phyloP scores from a whole-genome alignment of 2,797 vertebrate species.

The Percopsis omiscomaycus region DNA sequence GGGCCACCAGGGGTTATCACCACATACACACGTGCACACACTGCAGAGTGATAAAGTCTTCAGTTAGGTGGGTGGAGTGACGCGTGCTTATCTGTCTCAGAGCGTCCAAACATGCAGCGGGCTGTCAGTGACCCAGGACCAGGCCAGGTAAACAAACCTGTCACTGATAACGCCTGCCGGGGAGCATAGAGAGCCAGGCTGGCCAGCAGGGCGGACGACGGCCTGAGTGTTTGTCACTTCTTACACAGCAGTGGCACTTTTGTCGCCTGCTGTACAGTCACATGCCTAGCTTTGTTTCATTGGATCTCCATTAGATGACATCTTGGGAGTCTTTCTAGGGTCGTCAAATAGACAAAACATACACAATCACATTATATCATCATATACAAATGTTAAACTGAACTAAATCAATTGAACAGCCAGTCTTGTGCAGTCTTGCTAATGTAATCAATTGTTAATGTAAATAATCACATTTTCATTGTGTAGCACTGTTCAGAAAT shows the following conservation, averaged over 20 bases:
- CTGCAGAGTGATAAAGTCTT: constrained; percentile 77
- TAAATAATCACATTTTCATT: no score
- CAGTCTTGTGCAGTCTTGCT: no score
- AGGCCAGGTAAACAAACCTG: constrained; percentile 76
- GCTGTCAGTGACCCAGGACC: constrained; percentile 70
- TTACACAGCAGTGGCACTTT: constrained; percentile 29
- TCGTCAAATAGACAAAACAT: no score
- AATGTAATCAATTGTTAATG: no score
- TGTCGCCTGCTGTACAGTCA: no score
- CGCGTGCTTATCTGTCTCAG: constrained; percentile 79
- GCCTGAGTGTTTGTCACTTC: constrained; percentile 28
- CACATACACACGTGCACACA: constrained; percentile 68
- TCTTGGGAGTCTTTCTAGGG: no score
- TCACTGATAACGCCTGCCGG: constrained; percentile 62
- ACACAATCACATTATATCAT: no score
- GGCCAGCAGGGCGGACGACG: constrained; percentile 35
- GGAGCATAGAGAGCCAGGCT: constrained; percentile 41
- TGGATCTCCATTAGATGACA: no score
- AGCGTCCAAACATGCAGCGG: constrained; percentile 65
- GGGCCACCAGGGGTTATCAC: constrained; percentile 73
- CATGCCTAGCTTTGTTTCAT: no score
- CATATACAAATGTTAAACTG: no score
- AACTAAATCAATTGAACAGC: no score
- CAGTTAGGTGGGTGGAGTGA: constrained; percentile 75
- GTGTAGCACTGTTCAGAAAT: no score